Evolutionary conservation across 64 coral and sea anemone species (phyloP).

Genomic region (Porites lutea): DNA sequence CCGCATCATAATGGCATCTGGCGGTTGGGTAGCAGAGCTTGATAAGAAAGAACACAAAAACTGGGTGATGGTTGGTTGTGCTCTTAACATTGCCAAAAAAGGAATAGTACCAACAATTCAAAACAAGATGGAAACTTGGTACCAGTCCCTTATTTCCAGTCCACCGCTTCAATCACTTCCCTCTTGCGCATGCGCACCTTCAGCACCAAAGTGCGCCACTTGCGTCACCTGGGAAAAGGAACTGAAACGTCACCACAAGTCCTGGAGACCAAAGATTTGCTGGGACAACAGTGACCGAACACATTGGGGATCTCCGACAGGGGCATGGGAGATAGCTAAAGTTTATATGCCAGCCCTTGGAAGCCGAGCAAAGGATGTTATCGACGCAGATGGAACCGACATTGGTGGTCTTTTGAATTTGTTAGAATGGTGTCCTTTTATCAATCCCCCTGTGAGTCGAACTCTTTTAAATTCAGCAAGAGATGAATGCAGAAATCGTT

Average conservation of each 20-base stretch:
- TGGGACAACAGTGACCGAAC: constrained; percentile 61
- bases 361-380: not conserved
- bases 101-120: constrained; percentile 32
- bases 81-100: constrained; percentile 30
- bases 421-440: constrained; percentile 13
- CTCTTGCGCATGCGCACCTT: not conserved
- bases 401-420: not conserved
- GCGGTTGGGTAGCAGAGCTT: constrained; percentile 1
- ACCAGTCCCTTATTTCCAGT: not conserved
- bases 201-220: not conserved
- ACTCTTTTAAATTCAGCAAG: not conserved
- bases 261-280: not conserved
- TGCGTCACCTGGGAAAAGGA: constrained; percentile 10
- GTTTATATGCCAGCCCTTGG: constrained; percentile 58
- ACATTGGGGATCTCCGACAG: constrained; percentile 36
- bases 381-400: not conserved
- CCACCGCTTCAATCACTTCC: not conserved
- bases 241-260: constrained; percentile 18
- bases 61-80: no score
- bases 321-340: constrained; percentile 72
- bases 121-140: constrained; percentile 1
- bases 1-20: not conserved
- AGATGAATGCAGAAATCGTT: constrained; percentile 25
- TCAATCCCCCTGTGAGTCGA: not conserved
- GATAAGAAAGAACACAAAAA: constrained; percentile 35